A percentile compares a stretch with the other conserved stretches of the same genome.
These are phyloP conservation scores for Empidonax traillii DNA, from an alignment of 2,113 vertebrate genomes.

Conservation along the genomic window DNA sequence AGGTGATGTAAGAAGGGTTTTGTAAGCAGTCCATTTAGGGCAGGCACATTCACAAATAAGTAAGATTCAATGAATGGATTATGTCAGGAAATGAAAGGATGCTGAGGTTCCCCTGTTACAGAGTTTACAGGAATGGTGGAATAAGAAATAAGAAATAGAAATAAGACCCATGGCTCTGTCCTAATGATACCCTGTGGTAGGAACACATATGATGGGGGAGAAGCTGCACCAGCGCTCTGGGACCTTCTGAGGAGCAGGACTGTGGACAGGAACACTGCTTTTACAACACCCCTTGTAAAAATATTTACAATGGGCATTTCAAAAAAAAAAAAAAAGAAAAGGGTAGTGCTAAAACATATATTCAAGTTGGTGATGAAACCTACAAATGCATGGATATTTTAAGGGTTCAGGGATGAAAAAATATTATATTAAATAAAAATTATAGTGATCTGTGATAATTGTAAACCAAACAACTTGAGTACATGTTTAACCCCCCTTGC, in stretches of 20 bases:
- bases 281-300: not conserved
- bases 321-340: not conserved
- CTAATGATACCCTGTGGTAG: not conserved
- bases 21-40: not conserved
- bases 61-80: not conserved
- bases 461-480: not conserved
- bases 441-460: not conserved
- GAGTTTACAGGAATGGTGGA: not conserved
- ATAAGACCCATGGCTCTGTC: not conserved
- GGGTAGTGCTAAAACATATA: not conserved
- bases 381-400: not conserved
- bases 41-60: not conserved
- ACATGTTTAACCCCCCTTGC: not conserved
- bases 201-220: not conserved
- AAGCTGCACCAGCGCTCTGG: not conserved
- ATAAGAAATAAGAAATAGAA: too few relatives aligned
- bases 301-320: not conserved
- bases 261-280: not conserved
- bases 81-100: not conserved
- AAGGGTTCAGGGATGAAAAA: not conserved
- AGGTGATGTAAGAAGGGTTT: not conserved
- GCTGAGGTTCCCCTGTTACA: not conserved
- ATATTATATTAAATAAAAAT: not conserved
- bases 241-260: not conserved
- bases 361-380: not conserved